These are phyloP conservation scores for Alosa sapidissima DNA, from an alignment of 2,797 vertebrate species.

Conservation along the genomic window DNA sequence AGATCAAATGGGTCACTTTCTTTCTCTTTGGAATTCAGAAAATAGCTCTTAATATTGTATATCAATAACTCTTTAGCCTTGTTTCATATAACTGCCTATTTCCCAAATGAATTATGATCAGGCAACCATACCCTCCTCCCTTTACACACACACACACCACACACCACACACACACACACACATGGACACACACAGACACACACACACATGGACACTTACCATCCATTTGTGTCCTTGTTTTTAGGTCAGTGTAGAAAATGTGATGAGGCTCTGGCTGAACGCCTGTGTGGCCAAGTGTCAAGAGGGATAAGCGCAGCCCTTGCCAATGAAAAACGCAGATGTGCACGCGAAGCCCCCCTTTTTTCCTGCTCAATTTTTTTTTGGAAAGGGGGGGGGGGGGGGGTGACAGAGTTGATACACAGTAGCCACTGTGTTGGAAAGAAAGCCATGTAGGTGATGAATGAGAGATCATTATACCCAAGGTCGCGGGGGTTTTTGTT, in stretches of 20 bases:
- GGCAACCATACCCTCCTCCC: not conserved
- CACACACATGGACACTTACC: not conserved
- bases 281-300: constrained; percentile 27
- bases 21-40: not conserved
- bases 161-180: no score
- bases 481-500: constrained; percentile 19
- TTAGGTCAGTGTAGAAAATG: constrained; percentile 30
- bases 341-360: not conserved
- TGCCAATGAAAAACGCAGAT: constrained; percentile 40
- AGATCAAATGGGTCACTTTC: not conserved
- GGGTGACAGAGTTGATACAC: constrained; percentile 26
- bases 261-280: constrained; percentile 11
- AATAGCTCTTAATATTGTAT: not conserved
- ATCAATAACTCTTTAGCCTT: not conserved
- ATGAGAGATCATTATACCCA: constrained; percentile 36
- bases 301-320: constrained; percentile 25
- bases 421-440: constrained; percentile 5
- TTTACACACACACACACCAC: not conserved
- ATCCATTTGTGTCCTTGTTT: constrained; percentile 16
- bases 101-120: not conserved
- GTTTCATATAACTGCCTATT: not conserved
- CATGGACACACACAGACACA: no score
- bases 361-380: not conserved
- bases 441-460: constrained; percentile 36
- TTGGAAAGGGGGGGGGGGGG: not conserved